Base-by-base conservation (phyloP, 92 coral and sea anemone species). In the Diadumene lineata region DNA sequence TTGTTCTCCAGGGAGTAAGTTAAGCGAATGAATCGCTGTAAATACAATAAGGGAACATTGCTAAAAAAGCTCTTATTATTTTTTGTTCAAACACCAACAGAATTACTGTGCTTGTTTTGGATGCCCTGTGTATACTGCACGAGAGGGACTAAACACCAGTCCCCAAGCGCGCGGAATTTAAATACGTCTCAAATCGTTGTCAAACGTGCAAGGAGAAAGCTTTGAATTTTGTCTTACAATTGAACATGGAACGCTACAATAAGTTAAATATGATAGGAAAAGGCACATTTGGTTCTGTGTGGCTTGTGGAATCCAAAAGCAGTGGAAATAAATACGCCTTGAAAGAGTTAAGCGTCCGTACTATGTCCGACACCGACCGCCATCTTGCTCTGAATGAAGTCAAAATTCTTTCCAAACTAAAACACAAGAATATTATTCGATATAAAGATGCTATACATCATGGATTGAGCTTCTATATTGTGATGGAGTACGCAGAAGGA, bases 341-440 rank as follows among this genome's bases (percentile, higher is more conserved):
- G 25, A 94, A 94, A 53, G 98, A 94, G 56, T 85, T 94, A 16
- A 79, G 85, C 50, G 87, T 86, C 34, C 30, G 81, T 24, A 70
- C 83, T 18, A 82, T 92, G 84, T 77, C 90, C 16, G 92, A 60
- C 17, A 81, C 79, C 19, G 94, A 94, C 51, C 89, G 93, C 79
- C 89, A 77, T 69, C 87, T 93, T 83, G 92, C 93, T 11, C 72
- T 94, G 94, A 94, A 94, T 72, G 97, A 91, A 81, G 98, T 93
- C 38, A 90, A 90, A 48, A 92, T 94, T 28, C 76, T 94, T 33
- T 93, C 97, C 56, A 82, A 84, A 68, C 84, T 94, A 21, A 91
- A 90, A 67, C 97, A 94, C 69, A 94, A 85, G 84, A 94, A 92
- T 56, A 88, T 94, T 25, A 86, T 94, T 57, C 84, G 97, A 6